Percentiles rank a stretch among this genome's conserved stretches.
These are phyloP conservation scores for Lamproptera curius DNA, from an alignment of 2,888 invertebrate species.

Conservation along the genomic window DNA sequence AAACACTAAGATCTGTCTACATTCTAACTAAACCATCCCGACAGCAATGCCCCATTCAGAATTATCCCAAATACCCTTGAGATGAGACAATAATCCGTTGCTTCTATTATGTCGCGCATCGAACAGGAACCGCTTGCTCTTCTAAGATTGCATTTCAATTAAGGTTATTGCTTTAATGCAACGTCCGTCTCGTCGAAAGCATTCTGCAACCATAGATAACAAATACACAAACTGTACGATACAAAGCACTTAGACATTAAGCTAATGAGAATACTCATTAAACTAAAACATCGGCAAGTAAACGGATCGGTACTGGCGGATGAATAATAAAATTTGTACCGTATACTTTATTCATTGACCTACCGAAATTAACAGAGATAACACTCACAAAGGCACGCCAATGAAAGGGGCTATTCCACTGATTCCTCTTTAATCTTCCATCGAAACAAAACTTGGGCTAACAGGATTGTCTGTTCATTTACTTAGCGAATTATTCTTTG, in stretches of 20 bases:
- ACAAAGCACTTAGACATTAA: no score
- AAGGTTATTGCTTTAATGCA: slow-evolving; percentile 58
- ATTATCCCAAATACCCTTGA: slow-evolving; percentile 56
- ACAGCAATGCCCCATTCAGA: no score
- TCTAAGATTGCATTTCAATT: slow-evolving; percentile 68
- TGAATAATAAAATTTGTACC: slow-evolving; percentile 60
- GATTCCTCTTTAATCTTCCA: slow-evolving; percentile 72
- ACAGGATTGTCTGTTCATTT: slow-evolving; percentile 77
- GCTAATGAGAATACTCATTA: slow-evolving; percentile 22
- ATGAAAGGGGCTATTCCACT: slow-evolving; percentile 64
- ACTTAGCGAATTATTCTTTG: slow-evolving; percentile 79
- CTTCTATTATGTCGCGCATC: slow-evolving; percentile 66
- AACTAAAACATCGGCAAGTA: slow-evolving; percentile 35
- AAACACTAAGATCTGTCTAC: no score
- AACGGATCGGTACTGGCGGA: slow-evolving; percentile 46
- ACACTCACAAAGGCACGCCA: slow-evolving; percentile 56
- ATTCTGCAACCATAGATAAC: no score
- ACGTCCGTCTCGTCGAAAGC: background rate
- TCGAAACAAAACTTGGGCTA: slow-evolving; percentile 72
- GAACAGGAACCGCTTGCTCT: slow-evolving; percentile 51
- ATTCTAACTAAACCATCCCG: no score
- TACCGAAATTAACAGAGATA: slow-evolving; percentile 71
- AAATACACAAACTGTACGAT: no score
- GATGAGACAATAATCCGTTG: slow-evolving; percentile 73
- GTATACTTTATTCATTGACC: slow-evolving; percentile 69